These are phyloP conservation scores for Papilio polyxenes DNA, from an alignment of 1,140 invertebrate species.

Conservation along the genomic window DNA sequence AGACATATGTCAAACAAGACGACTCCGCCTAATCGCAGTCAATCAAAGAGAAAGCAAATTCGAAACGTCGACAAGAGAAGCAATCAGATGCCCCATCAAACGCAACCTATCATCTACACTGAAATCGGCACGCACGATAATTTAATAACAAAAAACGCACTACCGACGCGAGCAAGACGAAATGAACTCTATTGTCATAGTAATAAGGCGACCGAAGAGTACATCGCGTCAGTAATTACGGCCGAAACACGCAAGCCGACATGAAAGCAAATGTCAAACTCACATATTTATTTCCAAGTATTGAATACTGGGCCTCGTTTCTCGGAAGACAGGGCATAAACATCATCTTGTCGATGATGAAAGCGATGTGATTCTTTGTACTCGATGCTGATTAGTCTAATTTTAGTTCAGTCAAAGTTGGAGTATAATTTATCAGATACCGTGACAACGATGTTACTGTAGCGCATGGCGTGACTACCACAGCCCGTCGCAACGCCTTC, in stretches of 20 bases:
- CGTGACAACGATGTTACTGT: constrained; percentile 61
- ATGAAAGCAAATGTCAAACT: constrained; percentile 81
- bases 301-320: constrained; percentile 73
- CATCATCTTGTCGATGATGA: constrained; percentile 80
- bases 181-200: constrained; percentile 54
- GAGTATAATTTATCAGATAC: constrained; percentile 62
- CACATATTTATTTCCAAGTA: constrained; percentile 81
- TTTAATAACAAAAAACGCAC: constrained; percentile 77
- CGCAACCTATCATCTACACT: constrained; percentile 77
- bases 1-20: constrained; percentile 57
- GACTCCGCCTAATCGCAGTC: constrained; percentile 68
- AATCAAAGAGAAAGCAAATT: constrained; percentile 78
- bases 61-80: constrained; percentile 76
- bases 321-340: constrained; percentile 75
- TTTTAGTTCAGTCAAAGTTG: constrained; percentile 64
- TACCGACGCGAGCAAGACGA: constrained; percentile 46
- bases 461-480: constrained; percentile 50
- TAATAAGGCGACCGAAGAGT: constrained; percentile 52
- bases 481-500: constrained; percentile 43
- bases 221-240: constrained; percentile 64
- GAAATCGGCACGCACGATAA: constrained; percentile 79
- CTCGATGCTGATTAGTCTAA: constrained; percentile 78
- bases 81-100: constrained; percentile 76
- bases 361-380: constrained; percentile 79
- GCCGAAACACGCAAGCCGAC: constrained; percentile 74